Base-by-base conservation (phyloP, 2,113 vertebrate species). In the Gymnarchus niloticus region DNA sequence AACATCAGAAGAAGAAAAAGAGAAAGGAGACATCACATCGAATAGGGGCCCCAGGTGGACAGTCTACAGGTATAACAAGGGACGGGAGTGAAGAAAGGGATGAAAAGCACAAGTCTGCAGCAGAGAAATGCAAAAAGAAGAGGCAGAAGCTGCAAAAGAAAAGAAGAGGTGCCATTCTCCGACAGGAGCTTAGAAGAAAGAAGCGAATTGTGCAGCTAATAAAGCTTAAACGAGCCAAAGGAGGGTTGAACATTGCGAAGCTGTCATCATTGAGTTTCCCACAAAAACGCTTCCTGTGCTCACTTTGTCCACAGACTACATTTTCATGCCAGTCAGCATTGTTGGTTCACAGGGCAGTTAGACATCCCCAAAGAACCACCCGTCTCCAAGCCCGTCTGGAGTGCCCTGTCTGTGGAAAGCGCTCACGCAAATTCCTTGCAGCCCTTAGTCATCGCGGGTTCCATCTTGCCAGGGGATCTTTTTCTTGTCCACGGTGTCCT, bases 321-420 rank as follows among this genome's bases (percentile, higher is more conserved):
- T 95, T 94, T 88, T 92, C 93, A 83, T 93, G 92, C 86, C 93
- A 93, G 90, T 92, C 94, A 23, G 94, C 93, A 85, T 91, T 95
- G 88, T 91, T 94, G 3, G 91, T 95, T 88, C 95, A 95, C 88
- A 92, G 92, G 91, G 93, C 93, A 89, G 92, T 93, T 56, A 94
- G 94, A 90, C 95, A 95, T 90, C 91, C 92, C 84, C 92, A 89
- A 59, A 93, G 89, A 91, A 91, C 89, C 88, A 89, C 84, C 84
- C 91, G 90, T 87, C 93, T 94, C 87, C 94, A 91, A 85, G 95
- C 96, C 89, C 95, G 97, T 25, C 95, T 97, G 88, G 94, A 92
- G 90, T 98, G 97, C 86, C 92, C 93, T 17, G 97, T 96, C 0
- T 98, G 97, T 85, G 97, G 97, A 87, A 97, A 97, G 90, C 96